Evolutionary conservation across 2,113 vertebrate genomes (phyloP), one percentile per base, ranked within the genome.

Genomic region (Cyanistes caeruleus): DNA sequence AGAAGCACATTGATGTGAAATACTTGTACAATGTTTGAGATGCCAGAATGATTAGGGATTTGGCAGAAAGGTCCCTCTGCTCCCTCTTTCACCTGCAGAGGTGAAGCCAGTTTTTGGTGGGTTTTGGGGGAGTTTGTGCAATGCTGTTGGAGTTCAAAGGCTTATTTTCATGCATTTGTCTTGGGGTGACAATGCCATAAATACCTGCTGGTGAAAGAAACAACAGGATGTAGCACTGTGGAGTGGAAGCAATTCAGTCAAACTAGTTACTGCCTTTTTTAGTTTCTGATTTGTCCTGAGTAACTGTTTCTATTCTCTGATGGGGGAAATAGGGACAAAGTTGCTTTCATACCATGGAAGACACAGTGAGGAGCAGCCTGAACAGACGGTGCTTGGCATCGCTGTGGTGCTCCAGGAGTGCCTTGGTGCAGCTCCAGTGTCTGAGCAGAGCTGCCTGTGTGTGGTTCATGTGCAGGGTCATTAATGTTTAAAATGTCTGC

Each of bases 341-440:
- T 28, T 62, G 41, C 27, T 85, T 80, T 76, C 15, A 2, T 70
- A 41, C 70, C 7, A 0, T 13, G 62, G 39, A 68, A 44, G 62
- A 13, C 33, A 2, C 60, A 48, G 31, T 1, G 23, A 93, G 58
- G 48, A 49, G 56, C 39, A 39, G 39, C 39, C 39, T 39, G 39
- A 64, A 3, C 4, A 15, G 49, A 7, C 59, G 11, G 24, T 7
- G 65, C 70, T 46, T 48, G 59, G 83, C 46, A 10, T 13, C 1
- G 8, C 37, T 0, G 0, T 0, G 0, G n/a, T 6, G 65, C 62
- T 78, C 75, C 0, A 0, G 6, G 11, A 9, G n/a, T 0, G 0
- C 27, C 53, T 52, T 49, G 77, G 39, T 72, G 49, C 3, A 7
- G 35, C 0, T 21, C 56, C 81, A 64, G 87, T 0, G 0, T 11